Evolutionary conservation across 1,140 invertebrate genomes (phyloP).

Genomic region (Drosophila pseudoananassae): DNA sequence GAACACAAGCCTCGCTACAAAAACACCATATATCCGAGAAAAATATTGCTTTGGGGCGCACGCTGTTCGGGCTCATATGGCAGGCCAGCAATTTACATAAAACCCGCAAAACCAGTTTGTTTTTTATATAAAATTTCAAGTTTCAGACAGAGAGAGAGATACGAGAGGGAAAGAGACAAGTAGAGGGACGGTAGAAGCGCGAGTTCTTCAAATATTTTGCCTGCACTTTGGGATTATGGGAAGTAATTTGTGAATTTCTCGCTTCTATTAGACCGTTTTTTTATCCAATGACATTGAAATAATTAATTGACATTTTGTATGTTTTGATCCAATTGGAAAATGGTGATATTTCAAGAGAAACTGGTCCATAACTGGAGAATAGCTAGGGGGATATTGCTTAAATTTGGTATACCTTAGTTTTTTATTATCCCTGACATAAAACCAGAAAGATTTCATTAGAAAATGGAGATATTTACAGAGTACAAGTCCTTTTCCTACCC

Average conservation of each 20-base stretch:
- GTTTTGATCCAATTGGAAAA: background rate
- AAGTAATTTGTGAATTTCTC: slow-evolving; percentile 40
- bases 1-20: slow-evolving; percentile 34
- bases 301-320: slow-evolving; percentile 11
- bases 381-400: too few species aligned
- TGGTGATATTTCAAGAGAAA: background rate
- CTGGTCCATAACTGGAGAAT: too few species aligned
- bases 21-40: slow-evolving; percentile 46
- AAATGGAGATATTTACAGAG: too few species aligned
- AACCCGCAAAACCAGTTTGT: slow-evolving; percentile 75
- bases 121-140: slow-evolving; percentile 54
- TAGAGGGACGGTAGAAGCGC: slow-evolving; percentile 18
- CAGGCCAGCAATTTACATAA: slow-evolving; percentile 72
- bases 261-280: slow-evolving; percentile 14
- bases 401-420: too few species aligned
- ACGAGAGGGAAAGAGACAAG: slow-evolving; percentile 7
- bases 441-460: too few species aligned
- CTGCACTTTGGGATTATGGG: slow-evolving; percentile 63
- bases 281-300: slow-evolving; percentile 37
- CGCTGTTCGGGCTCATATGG: slow-evolving; percentile 61
- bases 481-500: too few species aligned
- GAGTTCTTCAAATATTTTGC: slow-evolving; percentile 52
- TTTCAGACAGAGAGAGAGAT: slow-evolving; percentile 22
- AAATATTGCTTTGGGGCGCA: slow-evolving; percentile 48
- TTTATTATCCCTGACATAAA: too few species aligned